phyloP scores from a whole-genome alignment of 2,888 invertebrate genomes.

The Bombylius major region DNA sequence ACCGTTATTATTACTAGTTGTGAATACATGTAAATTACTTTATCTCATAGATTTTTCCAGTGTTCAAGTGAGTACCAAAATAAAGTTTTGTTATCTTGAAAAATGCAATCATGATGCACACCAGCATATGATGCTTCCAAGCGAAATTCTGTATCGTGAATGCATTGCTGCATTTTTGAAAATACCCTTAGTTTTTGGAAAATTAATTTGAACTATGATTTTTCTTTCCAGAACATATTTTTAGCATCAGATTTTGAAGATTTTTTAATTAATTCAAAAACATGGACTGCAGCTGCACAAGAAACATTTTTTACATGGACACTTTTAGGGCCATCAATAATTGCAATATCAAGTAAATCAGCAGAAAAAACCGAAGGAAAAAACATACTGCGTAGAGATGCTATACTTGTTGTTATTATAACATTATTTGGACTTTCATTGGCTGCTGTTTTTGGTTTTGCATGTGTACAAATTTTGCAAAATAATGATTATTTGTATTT shows the following conservation, averaged over 20 bases:
- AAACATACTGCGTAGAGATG: slow-evolving; percentile 41
- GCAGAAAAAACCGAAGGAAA: slow-evolving; percentile 23
- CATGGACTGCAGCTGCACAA: slow-evolving; percentile 81
- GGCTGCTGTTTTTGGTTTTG: slow-evolving; percentile 68
- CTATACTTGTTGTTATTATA: slow-evolving; percentile 52
- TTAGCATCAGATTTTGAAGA: slow-evolving; percentile 71
- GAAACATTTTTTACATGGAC: slow-evolving; percentile 86
- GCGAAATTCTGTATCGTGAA: too few species aligned
- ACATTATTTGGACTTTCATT: slow-evolving; percentile 64
- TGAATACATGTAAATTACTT: slow-evolving; percentile 26
- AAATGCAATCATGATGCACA: too few species aligned
- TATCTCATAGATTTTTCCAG: slow-evolving; percentile 25
- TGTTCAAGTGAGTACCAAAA: slow-evolving; percentile 14
- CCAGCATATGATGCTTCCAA: too few species aligned
- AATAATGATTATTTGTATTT: slow-evolving; percentile 61
- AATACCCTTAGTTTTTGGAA: too few species aligned
- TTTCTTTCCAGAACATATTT: slow-evolving; percentile 50
- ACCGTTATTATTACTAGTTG: slow-evolving; percentile 55
- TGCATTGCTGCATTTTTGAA: too few species aligned
- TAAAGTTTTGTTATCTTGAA: too few species aligned
- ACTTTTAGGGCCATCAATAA: slow-evolving; percentile 42
- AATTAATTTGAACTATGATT: too few species aligned
- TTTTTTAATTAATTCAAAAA: slow-evolving; percentile 68
- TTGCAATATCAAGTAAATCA: slow-evolving; percentile 30
- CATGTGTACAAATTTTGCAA: slow-evolving; percentile 65